Evolutionary conservation across 2,113 vertebrate species (phyloP), one percentile per base, ranked within the genome.

Genomic region (Pantherophis guttatus): DNA sequence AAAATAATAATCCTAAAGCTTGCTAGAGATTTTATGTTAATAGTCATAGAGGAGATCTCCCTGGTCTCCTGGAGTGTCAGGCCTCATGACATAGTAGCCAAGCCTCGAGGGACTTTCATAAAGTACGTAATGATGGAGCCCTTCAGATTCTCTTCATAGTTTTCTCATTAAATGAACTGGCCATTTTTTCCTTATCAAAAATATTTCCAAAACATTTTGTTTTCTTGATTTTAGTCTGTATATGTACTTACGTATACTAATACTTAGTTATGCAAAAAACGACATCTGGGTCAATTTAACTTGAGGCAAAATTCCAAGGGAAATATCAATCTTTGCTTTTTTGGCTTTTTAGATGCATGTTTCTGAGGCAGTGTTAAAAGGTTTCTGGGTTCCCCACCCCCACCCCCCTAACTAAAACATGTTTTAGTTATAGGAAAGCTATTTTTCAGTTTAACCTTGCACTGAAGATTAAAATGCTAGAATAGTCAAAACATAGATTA

Each of bases 141-240:
- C 12, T n/a, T 70, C 12, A 70, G 65, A n/a, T 70, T 59, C 90
- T 87, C 48, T 8, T 88, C 70, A 93, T 50, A 96, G 95, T 81
- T 93, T 91, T 59, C 90, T 94, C 93, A 96, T 95, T 95, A 95
- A 53, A 39, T 94, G 12, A 21, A 93, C 93, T 59, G 94, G 48
- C n/a, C 58, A 55, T 94, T 92, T 94, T 50, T 88, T 50, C 62
- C 75, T 93, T 96, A 89, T 94, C 87, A 92, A 39, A 90, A 94
- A 13, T 93, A 95, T 93, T 94, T 96, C 92, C 55, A 93, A 92
- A 94, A 52, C 92, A 95, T 92, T 24, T 96, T 54, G n/a, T 92
- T 88, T 90, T 96, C 91, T 48, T 81, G 95, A 58, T 55, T 81
- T 95, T 85, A 81, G 62, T 85, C 90, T 39, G 88, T n/a, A 55